Percentiles rank a stretch among this genome's conserved stretches.
phyloP scores from a whole-genome alignment of 2,888 invertebrate species.

The Lissocephala sabroskyi region DNA sequence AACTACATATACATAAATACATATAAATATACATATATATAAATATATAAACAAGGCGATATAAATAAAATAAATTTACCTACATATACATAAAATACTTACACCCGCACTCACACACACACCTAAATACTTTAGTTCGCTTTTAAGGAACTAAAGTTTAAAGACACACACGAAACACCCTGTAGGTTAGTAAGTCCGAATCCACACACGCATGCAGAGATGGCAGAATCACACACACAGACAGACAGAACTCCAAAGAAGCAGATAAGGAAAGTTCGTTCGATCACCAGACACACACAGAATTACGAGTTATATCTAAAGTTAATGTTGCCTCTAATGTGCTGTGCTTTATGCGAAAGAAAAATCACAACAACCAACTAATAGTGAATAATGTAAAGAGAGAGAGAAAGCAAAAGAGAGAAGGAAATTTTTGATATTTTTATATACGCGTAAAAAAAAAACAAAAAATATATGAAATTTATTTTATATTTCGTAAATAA shows the following conservation, averaged over 20 bases:
- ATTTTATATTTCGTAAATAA: slow-evolving; percentile 33
- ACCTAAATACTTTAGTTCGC: slow-evolving; percentile 16
- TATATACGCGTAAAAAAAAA: slow-evolving; percentile 56
- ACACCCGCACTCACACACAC: slow-evolving; percentile 18
- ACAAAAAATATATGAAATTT: slow-evolving; percentile 14
- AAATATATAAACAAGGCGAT: slow-evolving; percentile 5
- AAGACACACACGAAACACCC: slow-evolving; percentile 10
- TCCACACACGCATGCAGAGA: slow-evolving; percentile 8
- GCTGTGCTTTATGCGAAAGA: slow-evolving; percentile 43
- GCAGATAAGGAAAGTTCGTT: slow-evolving; percentile 36
- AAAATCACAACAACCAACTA: slow-evolving; percentile 23
- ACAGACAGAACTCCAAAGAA: slow-evolving; percentile 53
- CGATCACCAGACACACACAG: no score
- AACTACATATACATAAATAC: slow-evolving; percentile 35
- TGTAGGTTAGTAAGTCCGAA: slow-evolving; percentile 44
- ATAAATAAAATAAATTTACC: slow-evolving; percentile 54
- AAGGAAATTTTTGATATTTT: slow-evolving; percentile 56
- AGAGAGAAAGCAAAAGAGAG: slow-evolving; percentile 15
- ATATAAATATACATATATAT: slow-evolving; percentile 30
- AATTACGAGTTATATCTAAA: slow-evolving; percentile 45
- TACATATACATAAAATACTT: slow-evolving; percentile 22
- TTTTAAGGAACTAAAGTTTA: no score
- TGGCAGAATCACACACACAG: slow-evolving; percentile 5
- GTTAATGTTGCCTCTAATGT: slow-evolving; percentile 51
- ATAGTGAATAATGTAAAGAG: slow-evolving; percentile 17